Evolutionary conservation across 2,113 vertebrate species (phyloP), one percentile per base, ranked within the genome.

Genomic region (Hemichromis elongatus): DNA sequence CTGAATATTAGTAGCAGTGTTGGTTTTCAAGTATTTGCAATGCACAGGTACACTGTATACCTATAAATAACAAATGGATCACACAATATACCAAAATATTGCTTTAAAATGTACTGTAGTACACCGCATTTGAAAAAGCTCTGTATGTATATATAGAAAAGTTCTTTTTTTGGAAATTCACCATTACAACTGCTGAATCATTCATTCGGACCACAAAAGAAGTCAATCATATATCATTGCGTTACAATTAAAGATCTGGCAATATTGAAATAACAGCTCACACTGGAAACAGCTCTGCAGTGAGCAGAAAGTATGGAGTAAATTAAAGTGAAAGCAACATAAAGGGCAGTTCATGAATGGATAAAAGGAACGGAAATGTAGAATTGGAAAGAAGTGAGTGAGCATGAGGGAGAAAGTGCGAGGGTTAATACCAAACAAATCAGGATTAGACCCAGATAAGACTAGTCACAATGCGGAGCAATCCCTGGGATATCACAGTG

Each of bases 371-470:
- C 77, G 75, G 83, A 87, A 83, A 90, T 82, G 73, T 81, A 73
- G 78, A 84, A 85, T 82, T 83, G 78, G 77, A 89, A 80, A 66
- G 45, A 82, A 77, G 45, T 37, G 86, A 79, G 84, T 40, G 82
- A 66, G 53, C 88, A 61, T 66, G 70, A 61, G 57, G 47, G 86
- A 81, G 80, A 80, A 70, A 89, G 83, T 9, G 86, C 40, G 77
- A 73, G 16, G 82, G 91, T 84, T 95, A 86, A 95, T 83, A 85
- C 92, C 91, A 92, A 95, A 95, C 86, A 93, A 93, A 91, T 92
- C 90, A 40, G 94, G 93, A 95, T 94, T 94, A 95, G 89, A 89
- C 88, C 86, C 88, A 90, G 92, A 94, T 94, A 94, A 95, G 93
- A 94, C 93, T 84, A 81, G 92, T 94, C 92, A 95, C 94, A 95